These are phyloP conservation scores for Drosophila crucigera DNA, from an alignment of 2,888 invertebrate species.

Conservation along the genomic window DNA sequence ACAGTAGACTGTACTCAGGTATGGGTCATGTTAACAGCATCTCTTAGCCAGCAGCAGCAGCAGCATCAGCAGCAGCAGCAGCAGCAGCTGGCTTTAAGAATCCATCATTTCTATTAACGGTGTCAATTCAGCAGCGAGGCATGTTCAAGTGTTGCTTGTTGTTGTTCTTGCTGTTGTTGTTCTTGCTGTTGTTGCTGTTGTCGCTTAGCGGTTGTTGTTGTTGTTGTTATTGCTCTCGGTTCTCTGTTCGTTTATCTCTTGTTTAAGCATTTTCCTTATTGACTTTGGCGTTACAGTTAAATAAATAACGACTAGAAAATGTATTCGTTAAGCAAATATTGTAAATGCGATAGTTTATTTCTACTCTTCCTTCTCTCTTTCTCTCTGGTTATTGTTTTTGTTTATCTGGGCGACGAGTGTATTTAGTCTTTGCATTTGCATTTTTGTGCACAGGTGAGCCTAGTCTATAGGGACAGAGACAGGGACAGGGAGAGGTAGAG, in stretches of 20 bases:
- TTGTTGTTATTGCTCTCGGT: constrained; percentile 10
- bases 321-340: constrained; percentile 79
- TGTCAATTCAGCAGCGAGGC: constrained; percentile 70
- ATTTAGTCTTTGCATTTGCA: constrained; percentile 67
- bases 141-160: constrained; percentile 56
- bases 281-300: constrained; percentile 75
- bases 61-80: constrained; percentile 16
- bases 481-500: too few relatives aligned
- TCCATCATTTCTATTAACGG: constrained; percentile 67
- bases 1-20: constrained; percentile 1
- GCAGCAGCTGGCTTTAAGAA: constrained; percentile 45
- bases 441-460: constrained; percentile 60
- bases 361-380: neutral
- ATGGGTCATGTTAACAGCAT: constrained; percentile 33
- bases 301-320: constrained; percentile 74
- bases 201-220: constrained; percentile 14
- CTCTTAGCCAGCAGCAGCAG: constrained; percentile 16
- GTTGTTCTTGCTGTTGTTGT: constrained; percentile 1
- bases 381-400: constrained; percentile 30
- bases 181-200: constrained; percentile 1
- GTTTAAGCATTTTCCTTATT: constrained; percentile 69
- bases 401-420: constrained; percentile 46
- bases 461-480: neutral
- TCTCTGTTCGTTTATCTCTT: constrained; percentile 60
- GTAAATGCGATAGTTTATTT: constrained; percentile 73